Evolutionary conservation across 1,140 invertebrate genomes (phyloP).

Genomic region (Polypedilum vanderplanki): DNA sequence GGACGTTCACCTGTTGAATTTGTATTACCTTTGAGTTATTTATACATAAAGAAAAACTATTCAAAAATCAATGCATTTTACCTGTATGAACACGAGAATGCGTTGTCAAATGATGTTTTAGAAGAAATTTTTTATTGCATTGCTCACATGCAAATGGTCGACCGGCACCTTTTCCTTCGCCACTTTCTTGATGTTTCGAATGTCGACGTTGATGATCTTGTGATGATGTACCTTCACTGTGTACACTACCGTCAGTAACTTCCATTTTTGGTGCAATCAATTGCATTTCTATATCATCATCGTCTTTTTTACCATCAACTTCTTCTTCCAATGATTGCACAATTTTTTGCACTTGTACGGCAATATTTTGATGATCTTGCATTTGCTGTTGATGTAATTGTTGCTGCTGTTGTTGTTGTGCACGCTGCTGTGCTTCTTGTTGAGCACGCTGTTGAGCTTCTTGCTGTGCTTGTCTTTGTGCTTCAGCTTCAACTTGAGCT

Average conservation of each 20-base stretch:
- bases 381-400: conserved; percentile 28
- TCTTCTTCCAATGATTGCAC: conserved; percentile 44
- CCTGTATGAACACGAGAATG: conserved; percentile 70
- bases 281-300: conserved; percentile 42
- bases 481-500: conserved; percentile 40
- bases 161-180: conserved; percentile 38
- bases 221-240: not conserved
- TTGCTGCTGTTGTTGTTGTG: conserved; percentile 33
- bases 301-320: conserved; percentile 42
- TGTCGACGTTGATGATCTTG: not conserved
- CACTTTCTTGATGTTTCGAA: conserved; percentile 30
- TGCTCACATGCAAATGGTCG: conserved; percentile 71
- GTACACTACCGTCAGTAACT: conserved; percentile 38
- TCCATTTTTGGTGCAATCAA: conserved; percentile 44
- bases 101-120: conserved; percentile 74
- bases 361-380: conserved; percentile 37
- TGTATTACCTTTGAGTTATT: too few relatives aligned
- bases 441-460: conserved; percentile 29
- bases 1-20: conserved; percentile 58
- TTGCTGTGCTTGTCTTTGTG: conserved; percentile 33
- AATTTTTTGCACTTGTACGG: conserved; percentile 45
- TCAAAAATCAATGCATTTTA: conserved; percentile 33
- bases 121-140: conserved; percentile 73
- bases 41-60: too few relatives aligned
- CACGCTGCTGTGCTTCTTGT: conserved; percentile 35